A percentile compares a stretch with the other conserved stretches of the same genome.
These are phyloP conservation scores for Canis aureus DNA, from an alignment of 2,113 vertebrate species.

Conservation along the genomic window DNA sequence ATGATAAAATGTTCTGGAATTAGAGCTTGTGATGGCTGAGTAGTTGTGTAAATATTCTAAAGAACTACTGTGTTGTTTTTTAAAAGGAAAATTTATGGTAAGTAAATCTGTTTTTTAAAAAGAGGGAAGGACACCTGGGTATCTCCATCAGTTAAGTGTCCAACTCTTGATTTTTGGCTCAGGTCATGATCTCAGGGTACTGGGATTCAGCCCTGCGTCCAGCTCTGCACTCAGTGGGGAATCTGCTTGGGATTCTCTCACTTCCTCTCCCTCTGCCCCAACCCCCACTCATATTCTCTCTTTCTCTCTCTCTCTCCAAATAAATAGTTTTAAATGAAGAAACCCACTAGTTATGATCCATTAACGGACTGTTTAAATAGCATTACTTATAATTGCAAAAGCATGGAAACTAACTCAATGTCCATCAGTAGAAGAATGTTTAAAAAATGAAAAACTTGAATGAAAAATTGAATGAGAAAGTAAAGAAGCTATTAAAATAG, in stretches of 20 bases:
- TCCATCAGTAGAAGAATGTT: background rate
- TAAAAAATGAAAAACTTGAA: background rate
- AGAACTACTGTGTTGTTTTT: background rate
- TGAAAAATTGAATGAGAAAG: conserved; percentile 25
- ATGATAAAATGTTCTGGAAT: conserved; percentile 45
- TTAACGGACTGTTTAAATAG: background rate
- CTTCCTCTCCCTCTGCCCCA: too few species aligned
- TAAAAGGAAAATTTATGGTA: conserved; percentile 21
- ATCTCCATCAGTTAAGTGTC: background rate
- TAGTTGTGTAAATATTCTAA: conserved; percentile 14
- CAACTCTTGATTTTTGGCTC: background rate
- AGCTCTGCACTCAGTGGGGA: background rate
- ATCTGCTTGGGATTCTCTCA: too few species aligned
- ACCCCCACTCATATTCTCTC: too few species aligned
- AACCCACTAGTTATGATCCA: background rate
- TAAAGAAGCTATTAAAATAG: conserved; percentile 51
- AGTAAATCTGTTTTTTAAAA: background rate
- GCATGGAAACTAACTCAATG: background rate
- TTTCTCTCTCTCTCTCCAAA: background rate
- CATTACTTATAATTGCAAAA: conserved; percentile 21
- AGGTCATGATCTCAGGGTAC: background rate
- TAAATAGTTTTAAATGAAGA: background rate
- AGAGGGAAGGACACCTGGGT: background rate
- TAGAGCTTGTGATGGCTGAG: background rate
- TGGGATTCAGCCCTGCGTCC: background rate